Evolutionary conservation across 1,140 invertebrate genomes (phyloP).

Genomic region (Caenorhabditis elegans): WBcel235 BX284606.5:6384001-6384500

Average conservation of each 20-base stretch:
- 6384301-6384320: slow-evolving; percentile 20
- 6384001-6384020: no score
- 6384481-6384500: slow-evolving; percentile 48
- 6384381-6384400: slow-evolving; percentile 49
- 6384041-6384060: no score
- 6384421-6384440: slow-evolving; percentile 37
- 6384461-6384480: slow-evolving; percentile 49
- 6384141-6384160: no score
- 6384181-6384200: not conserved
- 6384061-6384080: no score
- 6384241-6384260: slow-evolving; percentile 14
- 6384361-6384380: slow-evolving; percentile 58
- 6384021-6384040: no score
- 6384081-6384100: no score
- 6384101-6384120: no score
- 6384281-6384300: slow-evolving; percentile 32
- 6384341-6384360: not conserved
- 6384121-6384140: no score
- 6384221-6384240: slow-evolving; percentile 48
- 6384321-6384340: no score
- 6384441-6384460: slow-evolving; percentile 28
- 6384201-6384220: slow-evolving; percentile 48
- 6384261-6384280: slow-evolving; percentile 1
- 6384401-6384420: slow-evolving; percentile 49
- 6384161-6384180: slow-evolving; percentile 17